A percentile compares a stretch with the other conserved stretches of the same genome.
phyloP scores from a whole-genome alignment of 2,797 vertebrate genomes.

The Microtus agrestis region DNA sequence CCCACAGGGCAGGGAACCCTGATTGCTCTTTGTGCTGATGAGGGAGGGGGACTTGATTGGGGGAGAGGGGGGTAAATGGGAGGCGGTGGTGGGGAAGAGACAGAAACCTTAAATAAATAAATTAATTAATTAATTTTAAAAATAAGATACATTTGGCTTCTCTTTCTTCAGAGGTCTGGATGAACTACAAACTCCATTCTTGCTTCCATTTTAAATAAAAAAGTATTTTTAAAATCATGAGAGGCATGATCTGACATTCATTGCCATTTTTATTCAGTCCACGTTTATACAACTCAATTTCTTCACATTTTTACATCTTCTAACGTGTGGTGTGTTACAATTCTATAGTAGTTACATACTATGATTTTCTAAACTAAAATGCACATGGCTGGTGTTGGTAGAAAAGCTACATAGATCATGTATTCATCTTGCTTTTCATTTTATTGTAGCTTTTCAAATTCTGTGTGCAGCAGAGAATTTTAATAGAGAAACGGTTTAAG shows the following conservation, averaged over 20 bases:
- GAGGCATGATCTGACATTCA: not conserved
- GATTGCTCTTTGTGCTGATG: no score
- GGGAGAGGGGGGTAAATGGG: no score
- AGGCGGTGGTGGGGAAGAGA: no score
- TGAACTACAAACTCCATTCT: not conserved
- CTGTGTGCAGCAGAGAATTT: not conserved
- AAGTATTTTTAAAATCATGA: not conserved
- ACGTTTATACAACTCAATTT: not conserved
- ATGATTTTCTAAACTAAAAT: not conserved
- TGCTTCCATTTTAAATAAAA: slow-evolving; percentile 38
- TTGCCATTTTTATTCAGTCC: not conserved
- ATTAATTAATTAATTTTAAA: no score
- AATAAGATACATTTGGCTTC: not conserved
- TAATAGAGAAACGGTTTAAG: not conserved
- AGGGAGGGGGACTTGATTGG: no score
- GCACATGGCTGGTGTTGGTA: not conserved
- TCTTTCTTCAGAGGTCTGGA: not conserved
- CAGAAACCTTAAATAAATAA: no score
- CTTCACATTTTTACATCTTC: not conserved
- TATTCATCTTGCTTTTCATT: not conserved
- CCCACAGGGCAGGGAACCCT: no score
- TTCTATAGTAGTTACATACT: not conserved
- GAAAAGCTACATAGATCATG: not conserved
- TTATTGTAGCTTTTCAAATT: not conserved
- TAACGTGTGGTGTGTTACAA: not conserved